Conservation (phyloP, 2,888 invertebrate genomes). For the Automeris io region DNA sequence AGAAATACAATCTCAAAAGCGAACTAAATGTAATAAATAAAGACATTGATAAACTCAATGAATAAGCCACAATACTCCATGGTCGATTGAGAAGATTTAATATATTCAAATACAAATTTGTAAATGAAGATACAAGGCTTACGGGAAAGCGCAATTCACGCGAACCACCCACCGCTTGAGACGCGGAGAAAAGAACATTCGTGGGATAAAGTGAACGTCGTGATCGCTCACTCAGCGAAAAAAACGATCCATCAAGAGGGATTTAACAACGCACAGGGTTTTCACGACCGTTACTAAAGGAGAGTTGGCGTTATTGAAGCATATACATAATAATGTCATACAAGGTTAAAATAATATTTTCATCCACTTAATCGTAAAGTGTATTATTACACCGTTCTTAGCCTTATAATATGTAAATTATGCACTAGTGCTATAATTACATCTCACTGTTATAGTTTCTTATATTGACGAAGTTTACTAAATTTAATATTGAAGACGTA, state of each 20-base stretch:
- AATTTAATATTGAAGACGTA: too few relatives aligned
- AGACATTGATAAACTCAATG: too few relatives aligned
- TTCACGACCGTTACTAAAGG: slow-evolving; percentile 5
- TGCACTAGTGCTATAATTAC: too few relatives aligned
- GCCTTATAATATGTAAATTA: too few relatives aligned
- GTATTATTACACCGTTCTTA: too few relatives aligned
- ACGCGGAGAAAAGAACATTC: slow-evolving; percentile 16
- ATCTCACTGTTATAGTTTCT: too few relatives aligned
- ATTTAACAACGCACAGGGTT: slow-evolving; percentile 10
- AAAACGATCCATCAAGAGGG: slow-evolving; percentile 28
- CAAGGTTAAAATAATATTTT: too few relatives aligned
- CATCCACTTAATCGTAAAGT: too few relatives aligned
- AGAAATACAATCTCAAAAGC: too few relatives aligned
- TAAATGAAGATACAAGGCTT: background rate
- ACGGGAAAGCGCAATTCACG: slow-evolving; percentile 2
- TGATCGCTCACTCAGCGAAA: slow-evolving; percentile 21
- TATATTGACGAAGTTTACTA: too few relatives aligned
- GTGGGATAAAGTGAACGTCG: slow-evolving; percentile 20
- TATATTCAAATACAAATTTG: background rate
- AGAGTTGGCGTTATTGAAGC: background rate
- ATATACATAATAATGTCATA: too few relatives aligned
- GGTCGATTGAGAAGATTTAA: background rate
- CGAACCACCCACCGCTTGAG: slow-evolving; percentile 3
- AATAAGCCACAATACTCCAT: background rate
- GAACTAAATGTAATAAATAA: too few relatives aligned